phyloP scores from a whole-genome alignment of 2,888 invertebrate species.

The Drosophila vallismaia region DNA sequence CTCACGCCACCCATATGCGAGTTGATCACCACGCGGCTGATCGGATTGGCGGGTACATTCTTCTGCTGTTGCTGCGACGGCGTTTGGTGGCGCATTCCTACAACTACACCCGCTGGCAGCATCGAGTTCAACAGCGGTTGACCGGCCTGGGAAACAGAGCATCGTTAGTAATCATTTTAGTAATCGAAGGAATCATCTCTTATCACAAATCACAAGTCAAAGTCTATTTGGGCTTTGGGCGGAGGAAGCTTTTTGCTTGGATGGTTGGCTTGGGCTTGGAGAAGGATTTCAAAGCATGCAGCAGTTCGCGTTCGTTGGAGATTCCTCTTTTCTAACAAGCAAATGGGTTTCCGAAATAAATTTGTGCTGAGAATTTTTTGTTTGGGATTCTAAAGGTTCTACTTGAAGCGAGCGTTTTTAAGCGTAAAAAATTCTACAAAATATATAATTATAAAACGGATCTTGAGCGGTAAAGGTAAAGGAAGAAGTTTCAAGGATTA shows the following conservation, averaged over 20 bases:
- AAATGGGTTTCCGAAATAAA: conserved; percentile 5
- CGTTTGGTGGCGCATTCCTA: conserved; percentile 92
- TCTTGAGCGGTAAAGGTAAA: too few relatives aligned
- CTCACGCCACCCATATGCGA: conserved; percentile 92
- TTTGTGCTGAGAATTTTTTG: conserved; percentile 7
- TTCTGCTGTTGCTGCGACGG: conserved; percentile 89
- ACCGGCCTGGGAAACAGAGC: conserved; percentile 81
- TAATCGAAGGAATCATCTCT: not conserved
- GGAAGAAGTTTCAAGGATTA: not conserved
- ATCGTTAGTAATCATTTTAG: not conserved
- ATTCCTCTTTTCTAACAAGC: not conserved
- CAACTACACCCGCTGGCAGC: conserved; percentile 90
- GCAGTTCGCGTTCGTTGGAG: conserved; percentile 14
- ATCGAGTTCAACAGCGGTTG: conserved; percentile 88
- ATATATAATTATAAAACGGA: not conserved
- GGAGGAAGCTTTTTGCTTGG: conserved; percentile 21
- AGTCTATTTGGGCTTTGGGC: conserved; percentile 19
- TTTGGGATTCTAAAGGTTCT: conserved; percentile 9
- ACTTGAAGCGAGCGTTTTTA: conserved; percentile 27
- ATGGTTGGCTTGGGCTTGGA: not conserved
- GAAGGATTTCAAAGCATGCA: conserved; percentile 33
- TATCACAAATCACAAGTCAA: conserved; percentile 13
- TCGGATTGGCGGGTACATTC: conserved; percentile 89
- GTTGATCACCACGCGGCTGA: conserved; percentile 92
- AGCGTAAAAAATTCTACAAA: conserved; percentile 31